Evolutionary conservation across 1,140 invertebrate species (phyloP), one percentile per base, ranked within the genome.

Genomic region (Drosophila pseudoananassae): DNA sequence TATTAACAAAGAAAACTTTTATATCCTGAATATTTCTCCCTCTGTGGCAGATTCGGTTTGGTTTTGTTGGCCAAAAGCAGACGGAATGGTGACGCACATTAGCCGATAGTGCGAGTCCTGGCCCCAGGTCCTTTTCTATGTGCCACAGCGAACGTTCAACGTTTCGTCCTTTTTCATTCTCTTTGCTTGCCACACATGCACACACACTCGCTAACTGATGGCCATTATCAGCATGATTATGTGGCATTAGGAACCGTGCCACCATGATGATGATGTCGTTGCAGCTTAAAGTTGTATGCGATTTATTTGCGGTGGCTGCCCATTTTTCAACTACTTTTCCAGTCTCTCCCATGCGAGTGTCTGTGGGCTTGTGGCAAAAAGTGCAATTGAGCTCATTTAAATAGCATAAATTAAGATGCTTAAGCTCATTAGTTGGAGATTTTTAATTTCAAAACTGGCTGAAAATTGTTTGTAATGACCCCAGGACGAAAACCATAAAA

Each of bases 141-240:
- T 56, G 76, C 66, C 60, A 70, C 55, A 76, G 56, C 61, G 60
- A 77, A 85, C 77, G 81, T 85, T 78, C 78, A 70, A 78, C 77
- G 69, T 87, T 43, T 43, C 10, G 81, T 47, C 50, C 12, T 56
- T 53, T 71, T 59, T 45, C 60, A 65, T 38, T 61, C 55, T 49
- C 55, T 65, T 65, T 31, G 15, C 46, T 56, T 55, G 61, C 65
- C 78, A 57, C 17, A 36, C 36, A 51, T 27, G 25, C 51, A 25
- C 52, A 69, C 58, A 45, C 59, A 54, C 51, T 51, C 43, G 43
- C 75, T 40, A 72, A 55, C 56, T 65, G 78, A 72, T 83, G 79
- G 60, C 83, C 75, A 88, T 88, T 88, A 88, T 88, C 83, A 83
- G 83, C 78, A 73, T 88, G 83, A 88, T 88, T 88, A 83, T 88